Percentiles rank a stretch among this genome's conserved stretches.
These are phyloP conservation scores for Aspidiotus rigidus DNA, from an alignment of 2,888 invertebrate genomes.

Conservation along the genomic window DNA sequence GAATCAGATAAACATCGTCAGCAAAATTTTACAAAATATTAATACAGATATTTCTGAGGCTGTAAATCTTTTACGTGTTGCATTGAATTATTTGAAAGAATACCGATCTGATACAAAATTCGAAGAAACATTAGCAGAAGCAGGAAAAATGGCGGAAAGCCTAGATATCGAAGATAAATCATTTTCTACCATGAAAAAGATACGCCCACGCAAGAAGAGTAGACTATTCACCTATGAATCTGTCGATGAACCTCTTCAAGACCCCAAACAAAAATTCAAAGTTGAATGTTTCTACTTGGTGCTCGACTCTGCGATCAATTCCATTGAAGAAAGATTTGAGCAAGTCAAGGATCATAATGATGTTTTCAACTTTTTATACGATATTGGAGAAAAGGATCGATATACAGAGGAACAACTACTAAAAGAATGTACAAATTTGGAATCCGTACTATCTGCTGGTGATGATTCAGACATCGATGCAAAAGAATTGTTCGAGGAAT, in stretches of 20 bases:
- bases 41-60: slow-evolving; percentile 10
- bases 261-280: slow-evolving; percentile 19
- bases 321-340: slow-evolving; percentile 21
- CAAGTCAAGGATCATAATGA: slow-evolving; percentile 9
- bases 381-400: slow-evolving; percentile 6
- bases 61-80: not conserved
- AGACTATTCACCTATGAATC: slow-evolving; percentile 19
- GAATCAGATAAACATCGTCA: slow-evolving; percentile 9
- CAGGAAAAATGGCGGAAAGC: slow-evolving; percentile 6
- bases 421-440: slow-evolving; percentile 13
- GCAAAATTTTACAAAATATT: slow-evolving; percentile 5
- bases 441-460: slow-evolving; percentile 4
- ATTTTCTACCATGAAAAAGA: slow-evolving; percentile 6
- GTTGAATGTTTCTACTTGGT: slow-evolving; percentile 17
- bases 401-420: not conserved
- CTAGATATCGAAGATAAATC: slow-evolving; percentile 8
- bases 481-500: slow-evolving; percentile 26
- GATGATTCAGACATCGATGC: slow-evolving; percentile 17
- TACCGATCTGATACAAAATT: slow-evolving; percentile 7
- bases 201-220: slow-evolving; percentile 9
- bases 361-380: slow-evolving; percentile 17
- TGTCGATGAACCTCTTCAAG: slow-evolving; percentile 14
- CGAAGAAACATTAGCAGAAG: slow-evolving; percentile 1
- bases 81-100: slow-evolving; percentile 10
- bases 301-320: slow-evolving; percentile 20